phyloP scores from a whole-genome alignment of 2,113 vertebrate species.

The Motacilla alba region DNA sequence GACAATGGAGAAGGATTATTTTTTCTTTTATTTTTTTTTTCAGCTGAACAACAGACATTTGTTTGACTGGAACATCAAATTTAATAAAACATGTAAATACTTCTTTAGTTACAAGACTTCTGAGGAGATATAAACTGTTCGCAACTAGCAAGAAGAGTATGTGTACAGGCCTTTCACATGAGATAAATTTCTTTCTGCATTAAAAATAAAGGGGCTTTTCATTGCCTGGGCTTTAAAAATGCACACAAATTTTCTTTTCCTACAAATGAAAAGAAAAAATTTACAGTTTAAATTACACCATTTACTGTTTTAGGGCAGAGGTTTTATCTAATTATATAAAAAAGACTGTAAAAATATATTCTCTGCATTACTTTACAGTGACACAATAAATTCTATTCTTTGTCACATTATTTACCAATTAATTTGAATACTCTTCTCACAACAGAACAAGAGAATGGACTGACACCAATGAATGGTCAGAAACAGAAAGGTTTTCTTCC shows the following conservation, averaged over 20 bases:
- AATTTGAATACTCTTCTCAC: not conserved
- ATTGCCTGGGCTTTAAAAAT: not conserved
- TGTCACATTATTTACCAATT: not conserved
- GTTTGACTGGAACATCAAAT: not conserved
- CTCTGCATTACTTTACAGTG: not conserved
- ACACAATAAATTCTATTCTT: not conserved
- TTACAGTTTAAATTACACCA: not conserved
- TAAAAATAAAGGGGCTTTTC: not conserved
- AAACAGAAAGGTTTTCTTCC: not conserved
- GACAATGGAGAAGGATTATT: not conserved
- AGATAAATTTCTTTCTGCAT: not conserved
- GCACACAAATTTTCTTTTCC: not conserved
- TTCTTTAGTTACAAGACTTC: not conserved
- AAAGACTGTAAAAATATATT: not conserved
- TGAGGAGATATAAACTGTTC: not conserved
- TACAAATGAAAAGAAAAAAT: not conserved
- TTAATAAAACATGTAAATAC: not conserved
- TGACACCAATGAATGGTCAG: not conserved
- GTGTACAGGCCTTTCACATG: not conserved
- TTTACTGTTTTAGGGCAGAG: not conserved
- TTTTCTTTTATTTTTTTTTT: not conserved
- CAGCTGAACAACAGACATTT: not conserved
- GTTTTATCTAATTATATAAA: not conserved
- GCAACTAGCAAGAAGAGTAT: not conserved
- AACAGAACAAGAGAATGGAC: not conserved